Conservation (phyloP, 2,797 vertebrate species). For the Melanogrammus aeglefinus region DNA sequence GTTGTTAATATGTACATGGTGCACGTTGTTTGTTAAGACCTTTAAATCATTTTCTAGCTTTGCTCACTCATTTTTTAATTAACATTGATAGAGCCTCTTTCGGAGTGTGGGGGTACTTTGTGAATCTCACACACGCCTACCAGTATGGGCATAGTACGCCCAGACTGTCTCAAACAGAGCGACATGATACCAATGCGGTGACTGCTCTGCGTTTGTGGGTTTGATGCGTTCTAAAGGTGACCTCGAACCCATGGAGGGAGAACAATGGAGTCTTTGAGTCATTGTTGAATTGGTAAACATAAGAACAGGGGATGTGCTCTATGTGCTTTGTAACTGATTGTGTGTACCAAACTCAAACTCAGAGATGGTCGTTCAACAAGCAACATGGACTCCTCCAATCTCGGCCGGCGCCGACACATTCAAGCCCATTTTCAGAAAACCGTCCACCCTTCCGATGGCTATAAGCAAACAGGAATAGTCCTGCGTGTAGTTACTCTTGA, state of each 20-base stretch:
- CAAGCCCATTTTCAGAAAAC: neutral
- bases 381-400: neutral
- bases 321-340: neutral
- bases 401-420: neutral
- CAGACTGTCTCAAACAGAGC: neutral
- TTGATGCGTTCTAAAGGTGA: neutral
- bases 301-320: neutral
- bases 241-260: neutral
- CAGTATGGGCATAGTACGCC: neutral
- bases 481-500: slow-evolving; percentile 1
- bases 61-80: neutral
- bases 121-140: neutral
- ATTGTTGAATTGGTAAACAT: neutral
- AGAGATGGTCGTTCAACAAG: neutral
- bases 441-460: neutral
- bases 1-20: no score
- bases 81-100: neutral
- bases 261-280: neutral
- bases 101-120: neutral
- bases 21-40: no score
- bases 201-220: neutral
- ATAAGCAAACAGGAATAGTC: neutral
- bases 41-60: neutral
- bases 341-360: neutral
- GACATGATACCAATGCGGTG: neutral